Conservation (phyloP, 2,888 invertebrate species). For the Drosophila hamatofila region DNA sequence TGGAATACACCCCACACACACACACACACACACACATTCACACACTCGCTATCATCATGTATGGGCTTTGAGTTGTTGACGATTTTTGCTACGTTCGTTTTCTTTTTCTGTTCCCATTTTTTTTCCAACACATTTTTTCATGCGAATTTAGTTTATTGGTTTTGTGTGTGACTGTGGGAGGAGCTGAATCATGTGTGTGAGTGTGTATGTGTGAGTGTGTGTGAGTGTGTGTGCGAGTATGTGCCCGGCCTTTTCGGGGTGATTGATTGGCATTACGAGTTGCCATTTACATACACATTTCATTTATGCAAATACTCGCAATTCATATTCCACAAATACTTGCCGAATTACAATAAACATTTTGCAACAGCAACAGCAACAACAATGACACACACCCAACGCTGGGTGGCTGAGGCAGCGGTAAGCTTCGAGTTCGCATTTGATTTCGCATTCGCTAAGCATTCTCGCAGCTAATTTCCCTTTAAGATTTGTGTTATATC, state of each 20-base stretch:
- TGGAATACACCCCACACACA: conserved; percentile 65
- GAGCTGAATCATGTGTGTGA: conserved; percentile 57
- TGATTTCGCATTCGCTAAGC: conserved; percentile 67
- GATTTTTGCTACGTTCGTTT: conserved; percentile 77
- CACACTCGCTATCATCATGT: conserved; percentile 30
- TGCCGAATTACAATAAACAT: conserved; percentile 76
- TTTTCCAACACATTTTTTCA: conserved; percentile 58
- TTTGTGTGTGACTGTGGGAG: conserved; percentile 73
- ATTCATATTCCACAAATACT: conserved; percentile 79
- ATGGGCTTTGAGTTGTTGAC: conserved; percentile 67
- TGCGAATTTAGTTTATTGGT: conserved; percentile 80
- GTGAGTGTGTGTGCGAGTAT: conserved; percentile 33
- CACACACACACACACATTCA: conserved; percentile 31
- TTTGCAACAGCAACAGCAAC: conserved; percentile 52
- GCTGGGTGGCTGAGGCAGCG: not conserved
- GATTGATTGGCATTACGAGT: conserved; percentile 79
- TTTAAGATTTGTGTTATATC: conserved; percentile 71
- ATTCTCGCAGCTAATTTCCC: conserved; percentile 80
- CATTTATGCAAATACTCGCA: conserved; percentile 79
- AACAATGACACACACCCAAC: conserved; percentile 48
- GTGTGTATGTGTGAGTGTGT: conserved; percentile 33
- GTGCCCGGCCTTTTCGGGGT: conserved; percentile 70
- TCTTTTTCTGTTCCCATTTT: conserved; percentile 38
- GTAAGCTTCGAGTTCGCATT: conserved; percentile 41
- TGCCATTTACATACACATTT: conserved; percentile 80